Evolutionary conservation across 2,113 vertebrate genomes (phyloP).

Genomic region (Chitala chitala): DNA sequence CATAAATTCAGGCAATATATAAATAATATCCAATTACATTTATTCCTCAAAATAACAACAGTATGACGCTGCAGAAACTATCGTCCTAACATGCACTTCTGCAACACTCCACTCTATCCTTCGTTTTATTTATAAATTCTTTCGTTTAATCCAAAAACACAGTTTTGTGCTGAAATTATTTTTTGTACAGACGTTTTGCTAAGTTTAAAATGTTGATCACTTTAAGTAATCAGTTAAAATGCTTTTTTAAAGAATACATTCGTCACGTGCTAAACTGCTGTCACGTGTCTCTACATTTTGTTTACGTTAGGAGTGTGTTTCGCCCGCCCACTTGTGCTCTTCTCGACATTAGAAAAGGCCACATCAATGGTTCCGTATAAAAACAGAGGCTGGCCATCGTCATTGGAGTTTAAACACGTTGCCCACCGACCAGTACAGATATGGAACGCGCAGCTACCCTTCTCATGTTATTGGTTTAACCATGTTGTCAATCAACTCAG

Average conservation of each 20-base stretch:
- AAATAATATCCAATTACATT: too few relatives aligned
- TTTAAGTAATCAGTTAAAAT: too few relatives aligned
- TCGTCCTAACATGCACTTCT: too few relatives aligned
- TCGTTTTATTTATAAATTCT: too few relatives aligned
- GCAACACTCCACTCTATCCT: too few relatives aligned
- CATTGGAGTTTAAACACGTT: not conserved
- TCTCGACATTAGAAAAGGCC: not conserved
- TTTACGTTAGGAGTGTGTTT: conserved; percentile 1
- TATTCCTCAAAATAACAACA: too few relatives aligned
- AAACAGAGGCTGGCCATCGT: conserved; percentile 4
- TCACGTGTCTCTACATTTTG: not conserved
- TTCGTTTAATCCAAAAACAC: too few relatives aligned
- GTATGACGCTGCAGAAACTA: too few relatives aligned
- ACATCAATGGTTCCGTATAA: not conserved
- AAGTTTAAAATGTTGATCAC: too few relatives aligned
- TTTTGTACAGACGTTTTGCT: too few relatives aligned
- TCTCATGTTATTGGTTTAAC: not conserved
- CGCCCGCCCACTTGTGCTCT: not conserved
- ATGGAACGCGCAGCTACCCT: not conserved
- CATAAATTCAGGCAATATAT: too few relatives aligned
- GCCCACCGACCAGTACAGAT: not conserved
- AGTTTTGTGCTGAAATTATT: too few relatives aligned
- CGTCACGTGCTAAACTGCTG: not conserved
- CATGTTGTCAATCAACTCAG: not conserved
- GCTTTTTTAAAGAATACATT: not conserved